Evolutionary conservation across 2,113 vertebrate genomes (phyloP).

Genomic region (Montifringilla adamsi): DNA sequence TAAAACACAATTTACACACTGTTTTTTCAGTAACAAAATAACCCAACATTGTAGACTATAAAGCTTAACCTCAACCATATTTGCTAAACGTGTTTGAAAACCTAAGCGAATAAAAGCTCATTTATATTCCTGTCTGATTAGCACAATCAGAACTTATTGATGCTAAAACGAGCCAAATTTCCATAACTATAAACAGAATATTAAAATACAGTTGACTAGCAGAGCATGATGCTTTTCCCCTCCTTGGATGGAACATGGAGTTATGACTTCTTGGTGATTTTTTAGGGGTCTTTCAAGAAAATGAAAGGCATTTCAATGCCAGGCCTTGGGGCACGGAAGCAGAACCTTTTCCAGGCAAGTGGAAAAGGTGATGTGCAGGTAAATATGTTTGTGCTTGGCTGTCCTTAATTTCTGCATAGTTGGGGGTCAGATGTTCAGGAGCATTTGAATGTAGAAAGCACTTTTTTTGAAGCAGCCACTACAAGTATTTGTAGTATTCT

Average conservation of each 20-base stretch:
- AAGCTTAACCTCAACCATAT: conserved; percentile 37
- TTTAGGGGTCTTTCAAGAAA: background rate
- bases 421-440: background rate
- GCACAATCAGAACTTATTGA: conserved; percentile 46
- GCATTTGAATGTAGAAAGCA: accelerated
- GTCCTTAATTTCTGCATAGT: background rate
- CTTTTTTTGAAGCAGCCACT: background rate
- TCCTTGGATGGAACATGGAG: background rate
- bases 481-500: background rate
- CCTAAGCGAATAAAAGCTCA: background rate
- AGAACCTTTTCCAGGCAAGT: background rate
- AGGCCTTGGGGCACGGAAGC: background rate
- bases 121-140: conserved; percentile 47
- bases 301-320: background rate
- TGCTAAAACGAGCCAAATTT: conserved; percentile 40
- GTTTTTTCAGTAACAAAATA: conserved; percentile 11
- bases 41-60: conserved; percentile 8
- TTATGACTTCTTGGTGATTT: background rate
- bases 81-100: conserved; percentile 18
- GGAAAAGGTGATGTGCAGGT: accelerated
- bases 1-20: conserved; percentile 39
- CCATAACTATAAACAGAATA: conserved; percentile 34
- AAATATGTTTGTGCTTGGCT: background rate
- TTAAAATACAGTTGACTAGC: background rate
- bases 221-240: background rate